Evolutionary conservation across 2,113 vertebrate species (phyloP), one percentile per base, ranked within the genome.

Genomic region (Brachirus orientalis): DNA sequence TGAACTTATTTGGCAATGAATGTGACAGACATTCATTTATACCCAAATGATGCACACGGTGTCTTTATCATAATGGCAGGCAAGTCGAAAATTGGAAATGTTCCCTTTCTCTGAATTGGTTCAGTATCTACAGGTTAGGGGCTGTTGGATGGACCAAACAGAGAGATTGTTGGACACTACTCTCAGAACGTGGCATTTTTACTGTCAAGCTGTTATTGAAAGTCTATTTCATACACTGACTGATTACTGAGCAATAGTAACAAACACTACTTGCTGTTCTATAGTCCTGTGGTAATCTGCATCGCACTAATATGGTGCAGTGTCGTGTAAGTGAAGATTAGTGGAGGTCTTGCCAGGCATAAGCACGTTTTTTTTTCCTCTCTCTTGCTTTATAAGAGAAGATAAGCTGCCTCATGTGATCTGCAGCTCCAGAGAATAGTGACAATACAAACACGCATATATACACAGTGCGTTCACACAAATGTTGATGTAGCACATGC

Each of bases 331-430:
- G 40, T 33, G 37, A 63, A 57, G 4, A 41, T 22, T 55, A 55
- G 17, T 45, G 35, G 12, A 58, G 20, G 50, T 75, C 28, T n/a
- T 69, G 38, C 8, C 43, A 55, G 37, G 22, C 33, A 38, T 20
- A n/a, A 65, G 22, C 33, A 51, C 1, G n/a, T n/a, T n/a, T n/a
- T n/a, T n/a, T 47, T 64, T 70, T 50, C 22, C 28, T 10, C 12
- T 59, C 17, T 55, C 61, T 22, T 37, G 6, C 14, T 62, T 6
- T 1, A 2, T 56, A 19, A 61, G 13, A 35, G 36, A 36, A 48
- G 43, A 60, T 58, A 71, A 18, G 28, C 28, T 28, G 53, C 45
- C 43, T 18, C 47, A 55, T 67, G 50, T 52, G 56, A 58, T 22
- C 35, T 9, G 40, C 40, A 57, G 56, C 37, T 55, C 33, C n/a